A percentile compares a stretch with the other conserved stretches of the same genome.
These are phyloP conservation scores for Sinocyclocheilus anshuiensis DNA, from an alignment of 2,113 vertebrate species.

Conservation along the genomic window DNA sequence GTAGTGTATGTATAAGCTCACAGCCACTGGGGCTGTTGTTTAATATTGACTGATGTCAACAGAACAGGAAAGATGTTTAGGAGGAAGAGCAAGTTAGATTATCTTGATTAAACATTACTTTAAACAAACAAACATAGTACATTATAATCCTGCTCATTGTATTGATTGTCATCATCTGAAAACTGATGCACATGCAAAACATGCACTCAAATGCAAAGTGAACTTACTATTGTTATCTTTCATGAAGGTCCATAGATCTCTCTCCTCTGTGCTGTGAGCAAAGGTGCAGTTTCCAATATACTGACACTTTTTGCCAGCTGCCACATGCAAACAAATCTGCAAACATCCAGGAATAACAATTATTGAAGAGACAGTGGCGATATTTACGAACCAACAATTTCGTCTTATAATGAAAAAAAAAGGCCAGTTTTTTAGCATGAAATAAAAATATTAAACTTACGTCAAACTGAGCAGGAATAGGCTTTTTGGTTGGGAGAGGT, in stretches of 20 bases:
- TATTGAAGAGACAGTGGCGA: not conserved
- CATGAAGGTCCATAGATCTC: slow-evolving; percentile 98
- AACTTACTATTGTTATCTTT: slow-evolving; percentile 96
- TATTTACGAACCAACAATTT: not conserved
- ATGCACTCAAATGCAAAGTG: not conserved
- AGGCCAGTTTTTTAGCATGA: not conserved
- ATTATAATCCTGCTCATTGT: not conserved
- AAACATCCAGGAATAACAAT: not conserved
- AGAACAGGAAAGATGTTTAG: not conserved
- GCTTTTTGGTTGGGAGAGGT: slow-evolving; percentile 94
- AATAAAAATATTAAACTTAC: slow-evolving; percentile 68
- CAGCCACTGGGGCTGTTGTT: not conserved
- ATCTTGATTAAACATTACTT: not conserved
- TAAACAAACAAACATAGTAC: too few relatives aligned
- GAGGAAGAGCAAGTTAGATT: not conserved
- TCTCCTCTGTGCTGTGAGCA: slow-evolving; percentile 93
- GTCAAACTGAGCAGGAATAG: slow-evolving; percentile 96
- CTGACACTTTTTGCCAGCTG: slow-evolving; percentile 92
- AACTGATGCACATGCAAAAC: too few relatives aligned
- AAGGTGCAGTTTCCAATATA: slow-evolving; percentile 97
- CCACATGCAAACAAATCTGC: slow-evolving; percentile 95
- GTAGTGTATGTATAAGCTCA: not conserved
- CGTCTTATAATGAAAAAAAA: not conserved
- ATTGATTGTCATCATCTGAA: too few relatives aligned
- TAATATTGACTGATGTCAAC: not conserved